phyloP scores from a whole-genome alignment of 2,888 invertebrate genomes.

The Dexiosoma caninum region DNA sequence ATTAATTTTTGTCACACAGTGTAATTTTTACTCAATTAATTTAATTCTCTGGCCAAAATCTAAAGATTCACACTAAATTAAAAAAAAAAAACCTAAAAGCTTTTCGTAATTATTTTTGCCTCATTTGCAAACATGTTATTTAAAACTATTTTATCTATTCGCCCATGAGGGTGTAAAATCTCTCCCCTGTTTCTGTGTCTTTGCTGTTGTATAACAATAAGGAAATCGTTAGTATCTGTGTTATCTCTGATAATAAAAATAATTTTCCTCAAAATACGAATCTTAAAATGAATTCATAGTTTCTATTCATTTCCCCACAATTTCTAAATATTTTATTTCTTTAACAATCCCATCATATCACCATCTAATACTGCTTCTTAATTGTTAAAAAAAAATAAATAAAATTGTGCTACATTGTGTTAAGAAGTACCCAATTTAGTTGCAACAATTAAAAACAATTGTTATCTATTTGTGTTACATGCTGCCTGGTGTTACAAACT shows the following conservation, averaged over 20 bases:
- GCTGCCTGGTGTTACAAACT: conserved; percentile 8
- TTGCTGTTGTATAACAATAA: neutral
- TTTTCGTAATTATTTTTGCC: too few species aligned
- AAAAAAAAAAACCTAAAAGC: too few species aligned
- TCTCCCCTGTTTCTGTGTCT: neutral
- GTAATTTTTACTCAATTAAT: too few species aligned
- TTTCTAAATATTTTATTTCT: neutral
- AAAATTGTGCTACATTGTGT: conserved; percentile 8
- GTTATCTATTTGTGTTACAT: conserved; percentile 51
- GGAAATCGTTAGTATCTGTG: too few species aligned
- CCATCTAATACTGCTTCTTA: neutral
- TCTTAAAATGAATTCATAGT: conserved; percentile 32
- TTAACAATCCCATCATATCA: neutral
- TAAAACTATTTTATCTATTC: too few species aligned
- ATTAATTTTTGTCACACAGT: too few species aligned
- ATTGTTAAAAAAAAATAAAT: neutral
- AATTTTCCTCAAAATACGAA: conserved; percentile 9
- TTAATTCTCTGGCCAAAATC: too few species aligned
- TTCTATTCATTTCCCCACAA: neutral
- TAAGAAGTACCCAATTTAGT: conserved; percentile 50
- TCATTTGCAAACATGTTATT: too few species aligned
- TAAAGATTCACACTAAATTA: too few species aligned
- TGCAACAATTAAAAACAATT: conserved; percentile 51
- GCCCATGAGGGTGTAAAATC: neutral
- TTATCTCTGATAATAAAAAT: conserved; percentile 29